phyloP scores from a whole-genome alignment of 2,888 invertebrate species.

The Lasioglossum villosulum region DNA sequence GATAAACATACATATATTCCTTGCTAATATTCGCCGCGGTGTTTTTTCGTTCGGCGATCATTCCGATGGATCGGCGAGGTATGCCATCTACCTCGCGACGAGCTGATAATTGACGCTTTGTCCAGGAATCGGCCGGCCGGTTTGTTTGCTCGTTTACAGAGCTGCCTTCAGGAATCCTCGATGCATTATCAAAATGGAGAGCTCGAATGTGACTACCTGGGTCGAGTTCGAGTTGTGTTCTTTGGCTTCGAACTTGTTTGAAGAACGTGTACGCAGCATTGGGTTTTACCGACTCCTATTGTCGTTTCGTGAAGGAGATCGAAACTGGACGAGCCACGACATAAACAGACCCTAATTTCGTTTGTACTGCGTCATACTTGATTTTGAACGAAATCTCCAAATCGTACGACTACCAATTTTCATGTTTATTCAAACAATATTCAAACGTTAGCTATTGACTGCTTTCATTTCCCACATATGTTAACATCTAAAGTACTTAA shows the following conservation, averaged over 20 bases:
- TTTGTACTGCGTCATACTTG: neutral
- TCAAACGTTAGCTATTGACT: neutral
- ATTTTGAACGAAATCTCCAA: neutral
- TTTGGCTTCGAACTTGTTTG: neutral
- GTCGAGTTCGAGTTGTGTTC: neutral
- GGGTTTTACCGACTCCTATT: neutral
- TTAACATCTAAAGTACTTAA: too few species aligned
- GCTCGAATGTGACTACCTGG: neutral
- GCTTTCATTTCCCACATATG: too few species aligned
- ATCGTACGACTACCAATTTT: too few species aligned
- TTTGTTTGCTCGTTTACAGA: neutral
- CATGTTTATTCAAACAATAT: neutral
- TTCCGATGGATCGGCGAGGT: neutral
- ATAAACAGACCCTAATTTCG: neutral
- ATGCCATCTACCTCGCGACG: neutral
- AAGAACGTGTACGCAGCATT: neutral
- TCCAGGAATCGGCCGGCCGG: neutral
- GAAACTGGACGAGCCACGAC: neutral
- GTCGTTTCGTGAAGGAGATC: neutral
- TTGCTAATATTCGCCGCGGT: neutral
- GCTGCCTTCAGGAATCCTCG: neutral
- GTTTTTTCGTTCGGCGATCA: neutral
- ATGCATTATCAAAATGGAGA: neutral
- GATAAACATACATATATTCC: neutral
- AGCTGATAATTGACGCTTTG: slow-evolving; percentile 8